Conservation (phyloP, 2,113 vertebrate species). For the Struthidea cinerea region DNA sequence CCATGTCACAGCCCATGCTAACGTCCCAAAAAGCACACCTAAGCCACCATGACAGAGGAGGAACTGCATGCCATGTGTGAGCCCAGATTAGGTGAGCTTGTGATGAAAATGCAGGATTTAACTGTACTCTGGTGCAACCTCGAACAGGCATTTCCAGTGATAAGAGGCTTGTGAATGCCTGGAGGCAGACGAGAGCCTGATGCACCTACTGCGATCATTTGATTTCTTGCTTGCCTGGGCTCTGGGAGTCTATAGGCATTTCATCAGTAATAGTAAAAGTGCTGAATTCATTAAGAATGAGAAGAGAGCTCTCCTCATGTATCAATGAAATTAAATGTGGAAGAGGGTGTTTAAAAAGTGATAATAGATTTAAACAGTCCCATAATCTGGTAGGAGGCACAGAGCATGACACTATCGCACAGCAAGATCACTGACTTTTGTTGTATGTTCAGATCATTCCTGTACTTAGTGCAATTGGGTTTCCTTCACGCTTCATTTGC, state of each 20-base stretch:
- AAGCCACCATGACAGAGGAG: not conserved
- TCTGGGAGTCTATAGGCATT: not conserved
- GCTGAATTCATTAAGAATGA: not conserved
- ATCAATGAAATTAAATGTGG: not conserved
- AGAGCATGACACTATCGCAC: not conserved
- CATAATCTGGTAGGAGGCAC: not conserved
- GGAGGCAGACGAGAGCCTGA: not conserved
- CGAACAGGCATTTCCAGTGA: not conserved
- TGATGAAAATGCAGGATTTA: not conserved
- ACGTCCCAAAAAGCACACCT: not conserved
- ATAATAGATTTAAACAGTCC: conserved; percentile 26
- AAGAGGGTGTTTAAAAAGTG: not conserved
- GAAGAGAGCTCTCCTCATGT: not conserved
- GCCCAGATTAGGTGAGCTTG: not conserved
- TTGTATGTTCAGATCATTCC: not conserved
- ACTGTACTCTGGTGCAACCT: not conserved
- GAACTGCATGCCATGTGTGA: not conserved
- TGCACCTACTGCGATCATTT: not conserved
- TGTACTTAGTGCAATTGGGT: conserved; percentile 6
- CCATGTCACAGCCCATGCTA: not conserved
- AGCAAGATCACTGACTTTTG: not conserved
- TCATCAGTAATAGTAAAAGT: not conserved
- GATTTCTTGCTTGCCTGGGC: conserved; percentile 16
- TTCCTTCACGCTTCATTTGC: conserved; percentile 42
- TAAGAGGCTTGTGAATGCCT: not conserved